Base-by-base conservation (phyloP, 2,113 vertebrate species). In the Bucco capensis region DNA sequence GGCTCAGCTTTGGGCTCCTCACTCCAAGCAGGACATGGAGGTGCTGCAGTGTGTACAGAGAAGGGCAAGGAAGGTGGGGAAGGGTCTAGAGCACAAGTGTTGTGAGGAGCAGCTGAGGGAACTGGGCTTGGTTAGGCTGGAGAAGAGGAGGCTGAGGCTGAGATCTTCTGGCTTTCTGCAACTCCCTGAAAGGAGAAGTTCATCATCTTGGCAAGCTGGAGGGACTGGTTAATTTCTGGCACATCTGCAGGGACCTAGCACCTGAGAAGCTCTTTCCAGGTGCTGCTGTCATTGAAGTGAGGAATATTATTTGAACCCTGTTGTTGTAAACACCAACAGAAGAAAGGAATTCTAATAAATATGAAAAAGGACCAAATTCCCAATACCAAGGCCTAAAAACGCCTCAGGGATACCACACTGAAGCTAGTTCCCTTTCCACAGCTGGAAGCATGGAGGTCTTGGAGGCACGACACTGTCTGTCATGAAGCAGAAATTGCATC, bases 381-480 rank as follows among this genome's bases (percentile, higher is more conserved):
- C 58, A 40, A 8, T 54, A 71, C 19, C 21, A n/a, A 58, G 60
- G 19, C 21, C 28, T 17, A 25, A 58, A 57, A 57, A 66, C 18
- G 44, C 10, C 1, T 70, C 51, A 60, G 44, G 60, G 44, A 7
- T 25, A 44, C 25, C 47, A 27, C 8, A 2, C 24, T 16, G 62
- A 56, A 79, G 67, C 42, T 12, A 6, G 8, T 14, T 62, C 42
- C 30, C 21, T 75, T 38, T 46, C 53, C 1, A 0, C 19, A 51
- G 37, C 24, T 61, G 51, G 61, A 37, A 61, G 57, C 42, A 23
- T 3, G 1, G 66, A 33, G 47, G 14, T 50, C 60, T 82, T 40
- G 19, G n/a, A 7, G 0, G 2, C 21, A 15, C 18, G 2, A 2
- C 22, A 0, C 35, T 2, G 3, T 25, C 31, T 53, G 24, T 56